A percentile compares a stretch with the other conserved stretches of the same genome.
phyloP scores from a whole-genome alignment of 2,888 invertebrate species.

The Muscina levida region DNA sequence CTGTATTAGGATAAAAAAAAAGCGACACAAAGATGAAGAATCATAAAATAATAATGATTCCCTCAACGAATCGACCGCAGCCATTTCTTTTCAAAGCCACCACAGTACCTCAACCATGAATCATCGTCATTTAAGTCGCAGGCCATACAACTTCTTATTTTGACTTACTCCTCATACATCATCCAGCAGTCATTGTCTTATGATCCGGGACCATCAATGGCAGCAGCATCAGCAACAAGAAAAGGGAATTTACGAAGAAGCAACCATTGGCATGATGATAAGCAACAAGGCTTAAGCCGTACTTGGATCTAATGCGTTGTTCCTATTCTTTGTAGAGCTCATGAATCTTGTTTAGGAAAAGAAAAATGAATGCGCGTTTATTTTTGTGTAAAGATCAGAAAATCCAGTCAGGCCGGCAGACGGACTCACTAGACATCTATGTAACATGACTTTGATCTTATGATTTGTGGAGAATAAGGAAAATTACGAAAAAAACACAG shows the following conservation, averaged over 20 bases:
- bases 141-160: neutral
- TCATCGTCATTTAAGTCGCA: constrained; percentile 37
- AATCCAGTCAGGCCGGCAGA: neutral
- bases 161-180: constrained; percentile 22
- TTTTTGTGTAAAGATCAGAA: no score
- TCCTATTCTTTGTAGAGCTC: neutral
- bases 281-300: constrained; percentile 10
- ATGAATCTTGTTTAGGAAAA: constrained; percentile 33
- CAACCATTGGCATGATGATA: constrained; percentile 24
- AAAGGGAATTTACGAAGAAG: neutral
- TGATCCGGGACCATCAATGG: neutral
- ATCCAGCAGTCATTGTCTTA: neutral
- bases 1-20: constrained; percentile 20
- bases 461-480: constrained; percentile 14
- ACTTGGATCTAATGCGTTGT: neutral
- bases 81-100: constrained; percentile 18
- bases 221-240: constrained; percentile 3
- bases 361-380: neutral
- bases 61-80: neutral
- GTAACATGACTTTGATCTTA: constrained; percentile 34
- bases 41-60: neutral
- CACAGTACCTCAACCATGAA: constrained; percentile 49
- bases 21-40: neutral
- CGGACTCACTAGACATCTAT: neutral
- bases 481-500: neutral